phyloP scores from a whole-genome alignment of 2,888 invertebrate genomes.

The Brenthis hecate region DNA sequence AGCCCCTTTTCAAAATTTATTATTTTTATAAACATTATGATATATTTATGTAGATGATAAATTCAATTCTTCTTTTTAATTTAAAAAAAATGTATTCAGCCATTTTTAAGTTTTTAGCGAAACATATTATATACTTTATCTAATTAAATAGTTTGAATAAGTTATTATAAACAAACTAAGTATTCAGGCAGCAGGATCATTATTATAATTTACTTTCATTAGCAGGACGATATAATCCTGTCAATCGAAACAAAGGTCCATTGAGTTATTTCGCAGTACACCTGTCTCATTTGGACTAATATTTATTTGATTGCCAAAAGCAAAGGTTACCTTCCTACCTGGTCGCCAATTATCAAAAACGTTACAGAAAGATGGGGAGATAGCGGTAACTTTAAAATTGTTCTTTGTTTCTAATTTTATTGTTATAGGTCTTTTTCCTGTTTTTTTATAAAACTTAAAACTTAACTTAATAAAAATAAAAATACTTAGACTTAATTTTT shows the following conservation, averaged over 20 bases:
- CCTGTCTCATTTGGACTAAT: conserved; percentile 72
- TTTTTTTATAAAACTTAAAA: not conserved
- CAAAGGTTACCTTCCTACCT: conserved; percentile 45
- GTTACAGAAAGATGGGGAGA: conserved; percentile 25
- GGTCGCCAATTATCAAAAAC: conserved; percentile 46
- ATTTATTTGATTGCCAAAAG: conserved; percentile 80
- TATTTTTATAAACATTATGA: too few species aligned
- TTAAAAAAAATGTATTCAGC: too few species aligned
- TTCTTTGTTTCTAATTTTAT: conserved; percentile 2
- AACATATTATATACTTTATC: too few species aligned
- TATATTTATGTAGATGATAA: too few species aligned
- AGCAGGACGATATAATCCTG: conserved; percentile 43
- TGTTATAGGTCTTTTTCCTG: not conserved
- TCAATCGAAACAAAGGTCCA: conserved; percentile 47
- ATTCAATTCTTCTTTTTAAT: too few species aligned
- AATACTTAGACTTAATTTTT: too few species aligned
- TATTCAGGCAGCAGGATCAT: conserved; percentile 9
- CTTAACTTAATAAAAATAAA: too few species aligned
- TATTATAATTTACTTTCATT: conserved; percentile 46
- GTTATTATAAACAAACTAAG: too few species aligned
- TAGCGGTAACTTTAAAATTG: conserved; percentile 11
- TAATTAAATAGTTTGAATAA: too few species aligned
- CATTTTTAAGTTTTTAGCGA: too few species aligned
- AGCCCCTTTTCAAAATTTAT: too few species aligned
- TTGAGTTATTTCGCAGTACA: conserved; percentile 59